phyloP scores from a whole-genome alignment of 2,888 invertebrate species.

The Uropetala carovei region DNA sequence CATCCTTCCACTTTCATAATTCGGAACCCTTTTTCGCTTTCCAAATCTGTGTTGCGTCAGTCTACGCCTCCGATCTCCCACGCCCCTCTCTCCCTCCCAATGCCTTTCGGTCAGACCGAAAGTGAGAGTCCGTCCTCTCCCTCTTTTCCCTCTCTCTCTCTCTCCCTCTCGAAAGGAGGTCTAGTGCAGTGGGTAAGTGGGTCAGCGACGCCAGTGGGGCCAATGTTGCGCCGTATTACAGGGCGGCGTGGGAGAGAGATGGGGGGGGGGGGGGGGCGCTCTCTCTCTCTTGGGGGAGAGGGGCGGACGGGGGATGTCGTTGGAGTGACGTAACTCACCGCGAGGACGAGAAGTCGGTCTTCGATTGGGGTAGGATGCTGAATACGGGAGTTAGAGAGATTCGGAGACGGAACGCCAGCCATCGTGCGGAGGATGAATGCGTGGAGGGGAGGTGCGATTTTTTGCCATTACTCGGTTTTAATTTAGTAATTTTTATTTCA shows the following conservation, averaged over 20 bases:
- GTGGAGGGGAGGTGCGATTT: not conserved
- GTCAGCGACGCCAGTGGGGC: conserved; percentile 41
- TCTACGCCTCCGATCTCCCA: not conserved
- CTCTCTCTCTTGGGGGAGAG: not conserved
- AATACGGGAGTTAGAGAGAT: not conserved
- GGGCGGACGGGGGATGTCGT: not conserved
- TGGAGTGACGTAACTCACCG: not conserved
- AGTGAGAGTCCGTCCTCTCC: not conserved
- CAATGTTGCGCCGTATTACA: conserved; percentile 51
- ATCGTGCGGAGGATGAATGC: not conserved
- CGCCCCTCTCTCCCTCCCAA: not conserved
- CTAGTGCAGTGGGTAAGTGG: conserved; percentile 63
- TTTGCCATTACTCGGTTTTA: not conserved
- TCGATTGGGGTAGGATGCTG: conserved; percentile 26
- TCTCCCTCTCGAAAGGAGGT: conserved; percentile 23
- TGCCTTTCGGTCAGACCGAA: not conserved
- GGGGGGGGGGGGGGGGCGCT: not conserved
- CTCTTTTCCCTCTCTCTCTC: not conserved
- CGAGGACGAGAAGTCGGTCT: not conserved
- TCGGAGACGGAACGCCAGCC: not conserved
- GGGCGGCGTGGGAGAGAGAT: not conserved
- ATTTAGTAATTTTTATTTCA: no score
- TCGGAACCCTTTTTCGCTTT: not conserved
- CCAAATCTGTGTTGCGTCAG: conserved; percentile 46
- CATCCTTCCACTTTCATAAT: no score